Conservation (phyloP, 2,113 vertebrate genomes). For the Pedionomus torquatus region DNA sequence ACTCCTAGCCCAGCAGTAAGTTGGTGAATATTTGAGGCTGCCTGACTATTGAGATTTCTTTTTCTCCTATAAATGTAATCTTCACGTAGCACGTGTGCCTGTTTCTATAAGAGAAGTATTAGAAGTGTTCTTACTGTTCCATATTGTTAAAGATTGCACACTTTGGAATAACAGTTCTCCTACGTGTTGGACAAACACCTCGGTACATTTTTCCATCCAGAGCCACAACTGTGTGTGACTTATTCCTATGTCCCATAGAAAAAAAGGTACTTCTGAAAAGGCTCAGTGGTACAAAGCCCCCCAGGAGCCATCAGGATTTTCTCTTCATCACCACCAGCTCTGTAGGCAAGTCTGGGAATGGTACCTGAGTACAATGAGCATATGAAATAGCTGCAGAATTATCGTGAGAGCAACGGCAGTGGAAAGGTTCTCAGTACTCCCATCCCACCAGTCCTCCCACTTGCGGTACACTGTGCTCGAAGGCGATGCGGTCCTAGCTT, state of each 20-base stretch:
- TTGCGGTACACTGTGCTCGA: not conserved
- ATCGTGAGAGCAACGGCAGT: not conserved
- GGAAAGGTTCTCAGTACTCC: not conserved
- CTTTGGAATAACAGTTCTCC: not conserved
- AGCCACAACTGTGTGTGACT: not conserved
- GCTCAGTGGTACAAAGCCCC: not conserved
- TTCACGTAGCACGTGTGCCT: not conserved
- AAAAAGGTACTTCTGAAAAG: not conserved
- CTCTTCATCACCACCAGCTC: not conserved
- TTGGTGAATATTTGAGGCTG: slow-evolving; percentile 1
- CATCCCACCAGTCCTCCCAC: not conserved
- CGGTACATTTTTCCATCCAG: not conserved
- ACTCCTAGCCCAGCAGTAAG: not conserved
- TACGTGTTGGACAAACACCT: not conserved
- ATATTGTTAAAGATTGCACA: not conserved
- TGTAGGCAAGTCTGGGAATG: not conserved
- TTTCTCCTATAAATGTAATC: not conserved
- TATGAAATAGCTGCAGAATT: not conserved
- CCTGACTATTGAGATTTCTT: not conserved
- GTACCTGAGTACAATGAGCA: not conserved
- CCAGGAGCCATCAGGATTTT: not conserved
- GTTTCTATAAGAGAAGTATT: slow-evolving; percentile 7
- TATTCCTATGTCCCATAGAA: not conserved
- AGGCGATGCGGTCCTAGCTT: accelerated
- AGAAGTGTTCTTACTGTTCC: not conserved